Percentiles rank a stretch among this genome's conserved stretches.
phyloP scores from a whole-genome alignment of 2,888 invertebrate species.

The Glaucopsyche alexis region DNA sequence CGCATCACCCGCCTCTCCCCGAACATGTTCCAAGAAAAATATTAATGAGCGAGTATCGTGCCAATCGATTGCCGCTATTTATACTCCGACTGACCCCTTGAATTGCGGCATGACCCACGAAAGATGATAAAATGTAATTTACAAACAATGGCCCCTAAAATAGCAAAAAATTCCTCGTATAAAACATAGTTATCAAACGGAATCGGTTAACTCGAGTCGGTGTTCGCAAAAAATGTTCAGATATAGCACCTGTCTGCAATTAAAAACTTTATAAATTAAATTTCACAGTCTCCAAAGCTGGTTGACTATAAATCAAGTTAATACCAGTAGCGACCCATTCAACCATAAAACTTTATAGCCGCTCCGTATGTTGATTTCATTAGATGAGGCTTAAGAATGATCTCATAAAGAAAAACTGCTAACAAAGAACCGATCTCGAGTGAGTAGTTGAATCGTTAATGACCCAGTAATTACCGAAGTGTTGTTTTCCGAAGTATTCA shows the following conservation, averaged over 20 bases:
- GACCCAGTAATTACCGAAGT: constrained; percentile 24
- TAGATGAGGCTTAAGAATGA: neutral
- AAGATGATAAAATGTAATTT: neutral
- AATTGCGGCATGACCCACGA: neutral
- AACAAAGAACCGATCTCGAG: constrained; percentile 10
- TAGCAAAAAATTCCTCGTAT: neutral
- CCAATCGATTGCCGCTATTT: constrained; percentile 21
- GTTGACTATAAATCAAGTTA: neutral
- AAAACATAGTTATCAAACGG: neutral
- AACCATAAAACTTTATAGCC: constrained; percentile 7
- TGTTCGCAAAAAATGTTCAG: neutral
- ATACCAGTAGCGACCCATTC: constrained; percentile 15
- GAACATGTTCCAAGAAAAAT: constrained; percentile 31
- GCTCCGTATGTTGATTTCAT: neutral
- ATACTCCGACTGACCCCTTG: neutral
- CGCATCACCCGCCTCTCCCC: constrained; percentile 33
- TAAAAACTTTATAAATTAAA: neutral
- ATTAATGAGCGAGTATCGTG: constrained; percentile 28
- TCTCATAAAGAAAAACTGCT: constrained; percentile 15
- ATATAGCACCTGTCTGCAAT: neutral
- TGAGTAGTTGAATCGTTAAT: constrained; percentile 1
- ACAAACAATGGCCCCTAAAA: neutral
- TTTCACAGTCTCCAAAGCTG: neutral
- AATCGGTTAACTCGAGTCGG: neutral
- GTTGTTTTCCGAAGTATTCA: constrained; percentile 7